These are phyloP conservation scores for Cephus pulcher DNA, from an alignment of 2,888 invertebrate species.

Conservation along the genomic window DNA sequence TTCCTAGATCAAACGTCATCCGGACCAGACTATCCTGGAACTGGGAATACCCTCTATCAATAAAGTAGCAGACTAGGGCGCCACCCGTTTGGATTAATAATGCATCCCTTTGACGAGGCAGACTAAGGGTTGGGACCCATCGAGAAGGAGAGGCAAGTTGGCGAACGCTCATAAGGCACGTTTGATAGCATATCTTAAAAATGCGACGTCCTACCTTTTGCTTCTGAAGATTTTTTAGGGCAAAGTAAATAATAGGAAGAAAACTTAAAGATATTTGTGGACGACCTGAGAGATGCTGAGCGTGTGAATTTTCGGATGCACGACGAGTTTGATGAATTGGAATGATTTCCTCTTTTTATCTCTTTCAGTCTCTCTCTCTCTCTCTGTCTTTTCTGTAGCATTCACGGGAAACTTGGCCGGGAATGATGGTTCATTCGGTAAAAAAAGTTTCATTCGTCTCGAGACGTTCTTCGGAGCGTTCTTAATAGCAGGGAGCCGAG, in stretches of 20 bases:
- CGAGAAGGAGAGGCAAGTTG: not conserved
- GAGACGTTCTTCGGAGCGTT: not conserved
- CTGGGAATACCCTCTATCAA: not conserved
- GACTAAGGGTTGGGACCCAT: not conserved
- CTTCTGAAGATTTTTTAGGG: not conserved
- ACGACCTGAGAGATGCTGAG: not conserved
- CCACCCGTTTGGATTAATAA: not conserved
- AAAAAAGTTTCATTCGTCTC: not conserved
- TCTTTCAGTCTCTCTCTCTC: not conserved
- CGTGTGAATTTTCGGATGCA: not conserved
- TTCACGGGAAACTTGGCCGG: not conserved
- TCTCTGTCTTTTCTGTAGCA: not conserved
- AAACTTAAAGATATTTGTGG: not conserved
- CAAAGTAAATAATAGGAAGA: not conserved
- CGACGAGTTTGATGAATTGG: not conserved
- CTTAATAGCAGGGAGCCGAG: not conserved
- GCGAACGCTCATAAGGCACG: not conserved
- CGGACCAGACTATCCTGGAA: not conserved
- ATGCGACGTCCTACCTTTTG: too few species aligned
- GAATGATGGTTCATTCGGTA: not conserved
- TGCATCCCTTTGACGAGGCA: not conserved
- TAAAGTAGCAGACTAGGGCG: not conserved
- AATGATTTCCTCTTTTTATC: not conserved
- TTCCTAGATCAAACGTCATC: not conserved
- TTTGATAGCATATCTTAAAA: not conserved